Base-by-base conservation (phyloP, 2,797 vertebrate genomes). In the Lagodon rhomboides region DNA sequence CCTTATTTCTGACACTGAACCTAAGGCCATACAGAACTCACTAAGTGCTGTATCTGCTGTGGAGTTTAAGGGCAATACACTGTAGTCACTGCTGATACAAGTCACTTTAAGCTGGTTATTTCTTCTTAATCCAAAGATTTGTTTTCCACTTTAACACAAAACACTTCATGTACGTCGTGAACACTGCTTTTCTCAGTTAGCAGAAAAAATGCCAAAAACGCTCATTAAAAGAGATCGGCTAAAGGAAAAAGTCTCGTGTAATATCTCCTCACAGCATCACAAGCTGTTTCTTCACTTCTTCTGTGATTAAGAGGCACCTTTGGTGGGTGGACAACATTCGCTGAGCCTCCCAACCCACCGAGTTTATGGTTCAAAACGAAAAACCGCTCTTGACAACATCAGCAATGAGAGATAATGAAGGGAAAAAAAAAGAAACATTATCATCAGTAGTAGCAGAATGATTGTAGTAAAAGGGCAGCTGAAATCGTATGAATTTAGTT, bases 1-100 rank as follows among this genome's bases (percentile, higher is more conserved):
- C 68, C 63, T 75, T 67, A 25, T 58, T 65, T 41, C 44, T 80
- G 77, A 66, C 63, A 67, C 68, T 51, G 60, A 69, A 66, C 63
- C 70, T 5, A 49, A 58, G 62, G 55, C 62, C 30, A 47, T 25
- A 38, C 54, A 74, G 30, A 64, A 30, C 41, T 23, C 5, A 0
- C 7, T 27, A 50, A 71, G 12, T 44, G 50, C 38, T 56, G 23
- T 49, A 68, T 84, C 46, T 63, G 15, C 68, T 62, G 53, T 61
- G 61, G 15, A 27, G 34, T 79, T 77, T 66, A 74, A 51, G 25
- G 43, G 23, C 56, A 62, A 64, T 62, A 30, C 55, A 58, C 1
- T 22, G 22, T 54, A 41, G 55, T 79, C 68, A 67, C 69, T 65
- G 63, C 58, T 75, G 75, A 75, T 74, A 50, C 50, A 65, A 22